Base-by-base conservation (phyloP, 2,888 invertebrate genomes). In the Stenodera caucasica region DNA sequence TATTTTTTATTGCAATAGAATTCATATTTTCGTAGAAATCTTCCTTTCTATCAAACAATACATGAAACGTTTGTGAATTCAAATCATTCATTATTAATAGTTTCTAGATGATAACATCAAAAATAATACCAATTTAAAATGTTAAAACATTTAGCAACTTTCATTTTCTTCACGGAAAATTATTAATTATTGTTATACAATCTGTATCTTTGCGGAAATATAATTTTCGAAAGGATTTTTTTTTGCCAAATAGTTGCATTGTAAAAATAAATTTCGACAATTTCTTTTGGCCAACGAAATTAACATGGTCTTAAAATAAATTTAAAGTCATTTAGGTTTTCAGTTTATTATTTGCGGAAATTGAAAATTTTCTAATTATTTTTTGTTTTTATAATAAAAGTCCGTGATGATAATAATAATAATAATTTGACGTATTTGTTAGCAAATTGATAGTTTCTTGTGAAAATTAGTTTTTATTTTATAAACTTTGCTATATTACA, bases 211-310 rank as follows among this genome's bases (percentile, higher is more conserved):
- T n/a, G n/a, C n/a, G n/a, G n/a, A n/a, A n/a, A n/a, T n/a, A n/a
- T n/a, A n/a, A n/a, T n/a, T n/a, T n/a, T n/a, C n/a, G n/a, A n/a
- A n/a, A n/a, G n/a, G n/a, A n/a, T n/a, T n/a, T n/a, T n/a, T n/a
- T n/a, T 26, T 5, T 26, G 45, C 45, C 45, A 45, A 45, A 6
- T 23, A n/a, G 21, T 45, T 40, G 45, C 7, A 23, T 26, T 45
- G 21, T 45, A 45, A 45, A 45, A 45, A 45, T 45, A 45, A 23
- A 45, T 45, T 45, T 45, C 23, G 45, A 45, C 45, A 45, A 45
- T 45, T 23, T 21, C 45, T 23, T 45, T 23, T 45, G 21, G 45
- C 45, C 45, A 45, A 45, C n/a, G n/a, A 12, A 45, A 23, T 45
- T 45, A 45, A 23, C 45, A 45, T 23, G 2, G 11, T 23, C 45